Base-by-base conservation (phyloP, 2,113 vertebrate genomes). In the Labrus mixtus region DNA sequence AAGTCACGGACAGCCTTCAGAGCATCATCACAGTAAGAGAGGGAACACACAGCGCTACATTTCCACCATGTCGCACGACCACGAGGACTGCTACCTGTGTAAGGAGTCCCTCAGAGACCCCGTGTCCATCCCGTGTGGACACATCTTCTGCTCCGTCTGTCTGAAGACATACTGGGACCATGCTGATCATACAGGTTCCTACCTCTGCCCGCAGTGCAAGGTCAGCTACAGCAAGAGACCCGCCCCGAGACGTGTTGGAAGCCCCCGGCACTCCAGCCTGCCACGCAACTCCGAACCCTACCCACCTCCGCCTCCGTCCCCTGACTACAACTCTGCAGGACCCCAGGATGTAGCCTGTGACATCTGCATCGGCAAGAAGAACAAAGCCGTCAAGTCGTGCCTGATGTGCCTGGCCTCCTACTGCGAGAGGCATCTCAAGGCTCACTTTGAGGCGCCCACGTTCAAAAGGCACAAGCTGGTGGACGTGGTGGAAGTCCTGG, bases 371-470 rank as follows among this genome's bases (percentile, higher is more conserved):
- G 94, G 95, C 8, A 94, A 93, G 79, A 95, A 96, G 79, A 87
- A 90, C 75, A 95, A 89, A 83, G 97, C 96, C 0, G 72, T 95
- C 48, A 95, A 95, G 68, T 95, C 95, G 45, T 98, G 97, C 91
- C 93, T 98, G 84, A 96, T 97, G 81, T 98, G 97, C 78, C 88
- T 98, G 90, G 96, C 96, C 8, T 97, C 96, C 19, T 98, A 98
- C 91, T 98, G 97, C 54, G 93, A 94, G 0, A 93, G 88, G 51
- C 97, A 98, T 84, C 90, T 98, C 67, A 96, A 96, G 81, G 96
- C 97, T 25, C 97, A 98, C 80, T 96, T 91, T 1, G 95, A 96
- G 73, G 95, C 94, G 0, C 85, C 95, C 5, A 96, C 96, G 0
- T 96, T 98, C 67, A 97, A 96, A 39, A 91, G 95, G 13, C 97